Evolutionary conservation across 2,113 vertebrate genomes (phyloP), one percentile per base, ranked within the genome.

Genomic region (Paratilapia polleni): DNA sequence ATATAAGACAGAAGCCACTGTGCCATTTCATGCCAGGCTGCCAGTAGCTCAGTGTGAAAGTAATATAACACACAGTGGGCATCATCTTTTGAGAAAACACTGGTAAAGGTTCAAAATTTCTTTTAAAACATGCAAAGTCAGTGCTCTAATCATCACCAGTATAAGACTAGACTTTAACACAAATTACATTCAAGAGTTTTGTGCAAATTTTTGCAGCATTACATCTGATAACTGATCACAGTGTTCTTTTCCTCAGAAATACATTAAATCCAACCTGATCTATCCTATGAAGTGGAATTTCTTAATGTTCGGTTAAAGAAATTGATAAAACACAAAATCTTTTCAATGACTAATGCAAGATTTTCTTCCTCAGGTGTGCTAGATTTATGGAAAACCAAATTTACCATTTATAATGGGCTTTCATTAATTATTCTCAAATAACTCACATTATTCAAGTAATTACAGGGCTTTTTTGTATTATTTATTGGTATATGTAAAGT

Each of bases 1-100:
- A 92, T 91, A 85, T 87, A 93, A 91, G 87, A 79, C 81, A 91
- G 88, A 89, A 77, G 85, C 76, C 78, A 79, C 82, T 87, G 83
- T 80, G 78, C 78, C 83, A 83, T 76, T 83, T 80, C 78, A 43
- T 73, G 83, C 85, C 47, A 84, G 78, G 77, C 86, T 89, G 83
- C 77, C 41, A 85, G 74, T 77, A 74, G 81, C 84, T 77, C 84
- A 78, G 34, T 86, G 80, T 60, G 66, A 81, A 77, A 41, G 60
- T 73, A 79, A 85, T 66, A 77, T 36, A 82, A 63, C 60, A 77
- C 78, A 79, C 66, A 57, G 63, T 52, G 34, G 60, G 84, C 54
- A 70, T 80, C 84, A 19, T 54, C 47, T 17, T 76, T 24, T 54
- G 77, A 83, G 41, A 85, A 83, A 84, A 52, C 26, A 49, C 8